Evolutionary conservation across 2,888 invertebrate species (phyloP).

Genomic region (Lepas anatifera): DNA sequence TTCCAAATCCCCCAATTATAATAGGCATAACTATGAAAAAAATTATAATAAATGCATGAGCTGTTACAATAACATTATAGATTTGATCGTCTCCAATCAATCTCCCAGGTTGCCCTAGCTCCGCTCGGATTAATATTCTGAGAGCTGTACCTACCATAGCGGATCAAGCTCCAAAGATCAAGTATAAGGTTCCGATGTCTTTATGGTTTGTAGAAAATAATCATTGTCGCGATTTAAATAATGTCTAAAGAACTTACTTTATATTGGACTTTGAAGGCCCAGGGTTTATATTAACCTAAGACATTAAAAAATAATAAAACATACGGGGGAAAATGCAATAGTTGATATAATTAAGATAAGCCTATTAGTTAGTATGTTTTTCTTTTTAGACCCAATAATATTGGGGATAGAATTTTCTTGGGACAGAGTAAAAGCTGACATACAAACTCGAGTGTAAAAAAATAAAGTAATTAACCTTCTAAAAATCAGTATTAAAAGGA

Average conservation of each 20-base stretch:
- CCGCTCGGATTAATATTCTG: conserved; percentile 57
- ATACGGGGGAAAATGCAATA: neutral
- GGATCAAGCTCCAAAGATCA: conserved; percentile 39
- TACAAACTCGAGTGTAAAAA: no score
- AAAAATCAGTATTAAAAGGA: no score
- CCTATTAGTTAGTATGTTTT: no score
- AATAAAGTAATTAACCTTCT: no score
- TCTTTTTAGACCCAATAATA: no score
- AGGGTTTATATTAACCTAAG: no score
- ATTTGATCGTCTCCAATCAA: conserved; percentile 60
- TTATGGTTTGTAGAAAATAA: conserved; percentile 33
- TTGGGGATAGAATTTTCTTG: no score
- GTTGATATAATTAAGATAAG: no score
- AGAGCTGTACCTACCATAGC: conserved; percentile 56
- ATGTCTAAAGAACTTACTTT: no score
- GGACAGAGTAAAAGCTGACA: no score
- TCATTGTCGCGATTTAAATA: conserved; percentile 28
- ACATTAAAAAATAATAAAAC: no score
- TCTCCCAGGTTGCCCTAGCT: conserved; percentile 52
- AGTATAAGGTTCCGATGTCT: conserved; percentile 38
- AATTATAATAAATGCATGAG: conserved; percentile 71
- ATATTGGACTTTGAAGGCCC: no score
- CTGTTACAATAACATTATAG: conserved; percentile 65
- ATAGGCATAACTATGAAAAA: conserved; percentile 45
- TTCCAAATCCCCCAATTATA: conserved; percentile 71